Conservation (phyloP, 1,140 invertebrate genomes). For the Leguminivora glycinivorella region DNA sequence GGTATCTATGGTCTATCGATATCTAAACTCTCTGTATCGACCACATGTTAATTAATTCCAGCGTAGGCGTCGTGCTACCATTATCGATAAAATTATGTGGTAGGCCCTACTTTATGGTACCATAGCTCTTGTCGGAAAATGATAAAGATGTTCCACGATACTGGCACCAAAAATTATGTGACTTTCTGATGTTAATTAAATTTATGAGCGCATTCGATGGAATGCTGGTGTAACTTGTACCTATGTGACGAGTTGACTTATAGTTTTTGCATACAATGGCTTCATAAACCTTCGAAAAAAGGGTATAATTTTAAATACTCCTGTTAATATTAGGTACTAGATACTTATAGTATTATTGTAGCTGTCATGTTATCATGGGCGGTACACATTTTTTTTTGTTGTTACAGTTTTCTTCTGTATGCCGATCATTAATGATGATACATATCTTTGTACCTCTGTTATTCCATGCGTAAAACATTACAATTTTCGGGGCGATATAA, state of each 20-base stretch:
- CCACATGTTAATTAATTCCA: constrained; percentile 73
- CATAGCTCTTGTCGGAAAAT: constrained; percentile 48
- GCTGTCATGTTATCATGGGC: background rate
- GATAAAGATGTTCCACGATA: constrained; percentile 47
- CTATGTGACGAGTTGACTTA: background rate
- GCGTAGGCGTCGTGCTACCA: constrained; percentile 66
- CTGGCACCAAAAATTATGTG: constrained; percentile 40
- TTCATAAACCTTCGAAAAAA: background rate
- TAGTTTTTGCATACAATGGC: constrained; percentile 10
- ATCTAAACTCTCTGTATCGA: constrained; percentile 47
- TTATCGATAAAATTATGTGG: constrained; percentile 69
- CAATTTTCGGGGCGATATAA: too few species aligned
- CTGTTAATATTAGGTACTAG: background rate
- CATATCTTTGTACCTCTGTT: too few species aligned
- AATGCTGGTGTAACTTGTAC: background rate
- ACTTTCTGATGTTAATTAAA: constrained; percentile 42
- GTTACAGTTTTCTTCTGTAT: too few species aligned
- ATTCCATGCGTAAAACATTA: too few species aligned
- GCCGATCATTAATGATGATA: too few species aligned
- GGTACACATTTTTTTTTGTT: too few species aligned
- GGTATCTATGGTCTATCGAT: constrained; percentile 46
- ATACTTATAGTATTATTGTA: too few species aligned
- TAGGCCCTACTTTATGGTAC: constrained; percentile 63
- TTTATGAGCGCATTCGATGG: constrained; percentile 9
- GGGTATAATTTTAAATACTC: background rate